These are phyloP conservation scores for Drepana falcataria DNA, from an alignment of 2,888 invertebrate species.

Conservation along the genomic window DNA sequence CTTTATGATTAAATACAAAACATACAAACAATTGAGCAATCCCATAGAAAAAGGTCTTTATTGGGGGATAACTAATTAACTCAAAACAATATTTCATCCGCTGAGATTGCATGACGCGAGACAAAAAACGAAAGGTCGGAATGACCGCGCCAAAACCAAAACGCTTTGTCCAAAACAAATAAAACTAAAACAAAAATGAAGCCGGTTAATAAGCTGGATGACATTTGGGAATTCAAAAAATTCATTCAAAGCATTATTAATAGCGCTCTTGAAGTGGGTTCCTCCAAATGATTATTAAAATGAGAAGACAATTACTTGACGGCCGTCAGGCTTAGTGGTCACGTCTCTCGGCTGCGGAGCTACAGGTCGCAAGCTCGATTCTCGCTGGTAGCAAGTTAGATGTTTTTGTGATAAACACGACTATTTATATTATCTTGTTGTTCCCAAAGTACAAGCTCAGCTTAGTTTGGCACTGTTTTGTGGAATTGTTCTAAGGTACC, in stretches of 20 bases:
- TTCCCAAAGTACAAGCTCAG: no score
- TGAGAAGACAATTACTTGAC: conserved; percentile 55
- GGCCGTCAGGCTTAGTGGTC: no score
- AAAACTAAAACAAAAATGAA: conserved; percentile 72
- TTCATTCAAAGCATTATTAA: conserved; percentile 73
- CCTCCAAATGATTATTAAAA: conserved; percentile 60
- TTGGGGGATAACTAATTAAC: conserved; percentile 69
- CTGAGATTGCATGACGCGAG: conserved; percentile 64
- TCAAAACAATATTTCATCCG: conserved; percentile 74
- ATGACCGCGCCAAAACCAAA: conserved; percentile 77
- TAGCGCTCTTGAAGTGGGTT: conserved; percentile 62
- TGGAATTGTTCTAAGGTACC: no score
- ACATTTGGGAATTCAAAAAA: conserved; percentile 77
- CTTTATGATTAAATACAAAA: conserved; percentile 4
- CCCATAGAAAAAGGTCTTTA: conserved; percentile 58
- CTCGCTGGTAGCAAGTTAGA: no score
- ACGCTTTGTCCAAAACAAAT: conserved; percentile 70
- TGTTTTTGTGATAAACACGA: no score
- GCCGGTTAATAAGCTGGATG: conserved; percentile 78
- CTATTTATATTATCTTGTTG: no score
- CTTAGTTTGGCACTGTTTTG: no score
- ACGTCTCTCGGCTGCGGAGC: no score
- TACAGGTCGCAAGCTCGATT: no score
- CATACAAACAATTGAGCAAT: conserved; percentile 29
- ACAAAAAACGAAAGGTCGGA: conserved; percentile 72